Evolutionary conservation across 2,113 vertebrate species (phyloP).

Genomic region (Fukomys damarensis): DNA sequence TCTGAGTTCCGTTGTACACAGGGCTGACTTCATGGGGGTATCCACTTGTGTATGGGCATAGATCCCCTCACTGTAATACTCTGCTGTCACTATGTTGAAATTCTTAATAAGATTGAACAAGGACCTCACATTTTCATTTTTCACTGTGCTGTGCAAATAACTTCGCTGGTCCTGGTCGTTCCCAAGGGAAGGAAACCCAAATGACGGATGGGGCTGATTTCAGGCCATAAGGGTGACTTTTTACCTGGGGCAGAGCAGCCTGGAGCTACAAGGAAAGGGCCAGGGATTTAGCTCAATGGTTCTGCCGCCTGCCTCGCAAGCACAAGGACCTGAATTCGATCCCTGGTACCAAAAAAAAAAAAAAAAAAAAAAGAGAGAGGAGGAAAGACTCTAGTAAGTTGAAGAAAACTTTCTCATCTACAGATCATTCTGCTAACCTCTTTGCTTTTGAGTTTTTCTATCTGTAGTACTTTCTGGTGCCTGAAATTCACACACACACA

Average conservation of each 20-base stretch:
- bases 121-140: constrained; percentile 9
- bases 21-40: neutral
- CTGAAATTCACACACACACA: neutral
- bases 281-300: too few relatives aligned
- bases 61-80: neutral
- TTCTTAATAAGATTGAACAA: constrained; percentile 38
- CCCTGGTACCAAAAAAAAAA: too few relatives aligned
- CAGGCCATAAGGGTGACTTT: neutral
- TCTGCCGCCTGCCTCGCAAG: too few relatives aligned
- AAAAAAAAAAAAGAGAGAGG: too few relatives aligned
- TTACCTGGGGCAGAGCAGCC: neutral
- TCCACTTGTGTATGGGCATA: neutral
- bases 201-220: neutral
- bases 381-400: neutral
- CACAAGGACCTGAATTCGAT: too few relatives aligned
- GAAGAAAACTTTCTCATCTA: neutral
- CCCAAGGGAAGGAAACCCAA: neutral
- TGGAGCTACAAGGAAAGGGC: neutral
- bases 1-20: neutral
- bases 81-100: neutral
- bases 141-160: neutral
- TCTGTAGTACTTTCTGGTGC: neutral
- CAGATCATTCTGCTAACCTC: neutral
- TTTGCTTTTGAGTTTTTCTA: neutral
- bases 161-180: neutral